Evolutionary conservation across 2,113 vertebrate species (phyloP).

Genomic region (Mesoclemmys tuberculata): DNA sequence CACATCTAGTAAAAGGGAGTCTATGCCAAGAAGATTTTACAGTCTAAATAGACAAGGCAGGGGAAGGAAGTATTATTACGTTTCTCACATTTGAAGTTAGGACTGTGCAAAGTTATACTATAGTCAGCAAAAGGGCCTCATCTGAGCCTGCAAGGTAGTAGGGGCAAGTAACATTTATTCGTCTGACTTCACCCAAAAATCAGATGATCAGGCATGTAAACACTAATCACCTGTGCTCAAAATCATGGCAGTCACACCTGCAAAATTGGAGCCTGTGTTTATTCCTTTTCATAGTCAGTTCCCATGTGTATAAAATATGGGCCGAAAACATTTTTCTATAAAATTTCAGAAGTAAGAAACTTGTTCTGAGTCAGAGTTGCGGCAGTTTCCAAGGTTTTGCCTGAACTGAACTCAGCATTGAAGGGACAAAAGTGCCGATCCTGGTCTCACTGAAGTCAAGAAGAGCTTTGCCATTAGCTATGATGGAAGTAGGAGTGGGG

Average conservation of each 20-base stretch:
- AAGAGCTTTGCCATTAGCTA: background rate
- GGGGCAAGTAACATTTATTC: background rate
- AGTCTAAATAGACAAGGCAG: background rate
- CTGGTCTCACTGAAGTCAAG: background rate
- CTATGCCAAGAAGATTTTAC: rapidly evolving
- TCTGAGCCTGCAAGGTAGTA: background rate
- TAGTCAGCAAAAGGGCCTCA: background rate
- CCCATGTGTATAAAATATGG: too few relatives aligned
- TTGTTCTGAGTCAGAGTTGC: background rate
- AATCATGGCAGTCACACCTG: too few relatives aligned
- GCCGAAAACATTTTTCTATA: too few relatives aligned
- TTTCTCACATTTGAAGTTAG: background rate
- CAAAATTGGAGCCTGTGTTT: too few relatives aligned
- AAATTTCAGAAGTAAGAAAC: background rate
- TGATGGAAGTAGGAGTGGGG: background rate
- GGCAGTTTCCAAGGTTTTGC: background rate
- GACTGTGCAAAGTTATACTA: background rate
- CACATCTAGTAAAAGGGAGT: background rate
- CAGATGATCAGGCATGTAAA: background rate
- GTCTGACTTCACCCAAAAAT: background rate
- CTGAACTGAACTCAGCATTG: background rate
- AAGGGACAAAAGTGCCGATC: background rate
- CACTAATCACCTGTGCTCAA: background rate
- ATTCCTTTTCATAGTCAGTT: too few relatives aligned
- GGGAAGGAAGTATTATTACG: background rate